Base-by-base conservation (phyloP, 2,113 vertebrate genomes). In the Oncorhynchus gorbuscha region DNA sequence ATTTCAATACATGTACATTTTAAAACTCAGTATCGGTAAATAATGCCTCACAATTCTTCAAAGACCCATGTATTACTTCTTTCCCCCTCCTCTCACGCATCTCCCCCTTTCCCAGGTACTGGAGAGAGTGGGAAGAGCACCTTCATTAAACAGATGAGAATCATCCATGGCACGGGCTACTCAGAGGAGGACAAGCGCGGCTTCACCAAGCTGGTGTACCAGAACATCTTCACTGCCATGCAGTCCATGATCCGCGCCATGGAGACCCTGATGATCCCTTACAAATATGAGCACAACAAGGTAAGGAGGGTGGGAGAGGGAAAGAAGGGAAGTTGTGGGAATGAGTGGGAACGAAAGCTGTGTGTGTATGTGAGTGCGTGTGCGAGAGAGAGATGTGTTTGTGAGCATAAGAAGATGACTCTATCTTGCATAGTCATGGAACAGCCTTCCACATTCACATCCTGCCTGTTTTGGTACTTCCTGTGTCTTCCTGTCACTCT, bases 151-250 rank as follows among this genome's bases (percentile, higher is more conserved):
- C 93, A 94, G 86, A 94, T 94, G 93, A 91, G 93, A 81, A 93
- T 94, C 75, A 94, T 94, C 84, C 92, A 99, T 24, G 97, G 97
- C 35, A 88, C 97, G 1, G 97, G 97, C 58, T 99, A 99, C 88
- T 95, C 97, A 1, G 97, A 99, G 74, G 97, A 99, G 89, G 97
- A 99, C 92, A 98, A 97, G 90, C 94, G 93, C 72, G 93, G 97
- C 49, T 99, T 99, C 91, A 99, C 95, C 79, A 99, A 98, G 92
- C 76, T 99, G 89, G 97, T 99, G 79, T 99, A 97, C 87, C 97
- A 99, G 94, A 99, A 99, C 93, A 97, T 99, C 93, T 99, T 97
- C 91, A 99, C 96, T 14, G 93, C 97, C 84, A 94, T 97, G 95
- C 97, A 99, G 92, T 90, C 97, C 75, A 99, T 99, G 97, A 96